phyloP scores from a whole-genome alignment of 2,113 vertebrate genomes.

The Saguinus imperator region DNA sequence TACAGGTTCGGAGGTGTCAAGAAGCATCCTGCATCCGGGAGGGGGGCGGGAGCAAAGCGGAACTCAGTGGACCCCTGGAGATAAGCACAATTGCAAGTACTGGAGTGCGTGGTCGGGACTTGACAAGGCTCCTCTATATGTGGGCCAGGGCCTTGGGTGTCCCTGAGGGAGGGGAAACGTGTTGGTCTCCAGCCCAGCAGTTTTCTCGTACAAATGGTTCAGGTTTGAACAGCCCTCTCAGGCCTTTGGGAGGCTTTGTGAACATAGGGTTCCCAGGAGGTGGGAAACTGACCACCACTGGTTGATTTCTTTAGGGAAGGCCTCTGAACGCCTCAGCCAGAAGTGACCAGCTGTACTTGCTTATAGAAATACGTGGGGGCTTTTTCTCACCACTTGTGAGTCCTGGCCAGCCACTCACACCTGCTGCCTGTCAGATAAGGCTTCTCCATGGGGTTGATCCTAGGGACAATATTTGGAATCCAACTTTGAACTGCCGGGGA shows the following conservation, averaged over 20 bases:
- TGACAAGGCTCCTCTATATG: no score
- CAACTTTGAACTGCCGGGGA: not conserved
- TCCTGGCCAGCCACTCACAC: not conserved
- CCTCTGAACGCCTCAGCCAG: not conserved
- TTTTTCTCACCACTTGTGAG: not conserved
- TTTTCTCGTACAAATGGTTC: not conserved
- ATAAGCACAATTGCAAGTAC: not conserved
- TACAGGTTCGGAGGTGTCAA: conserved; percentile 24
- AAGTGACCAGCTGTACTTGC: not conserved
- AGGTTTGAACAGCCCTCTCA: not conserved
- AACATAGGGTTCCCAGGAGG: not conserved
- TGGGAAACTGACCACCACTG: not conserved
- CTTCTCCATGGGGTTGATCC: not conserved
- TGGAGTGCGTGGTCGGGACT: no score
- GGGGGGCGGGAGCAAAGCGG: not conserved
- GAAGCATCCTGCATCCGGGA: not conserved
- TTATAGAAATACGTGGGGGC: not conserved
- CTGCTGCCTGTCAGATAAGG: not conserved
- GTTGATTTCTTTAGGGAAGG: not conserved
- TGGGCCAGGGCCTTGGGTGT: not conserved
- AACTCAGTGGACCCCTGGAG: not conserved
- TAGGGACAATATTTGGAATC: not conserved
- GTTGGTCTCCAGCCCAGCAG: not conserved
- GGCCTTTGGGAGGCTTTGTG: not conserved
- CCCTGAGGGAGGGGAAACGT: not conserved